phyloP scores from a whole-genome alignment of 2,113 vertebrate genomes.

The Strix uralensis region DNA sequence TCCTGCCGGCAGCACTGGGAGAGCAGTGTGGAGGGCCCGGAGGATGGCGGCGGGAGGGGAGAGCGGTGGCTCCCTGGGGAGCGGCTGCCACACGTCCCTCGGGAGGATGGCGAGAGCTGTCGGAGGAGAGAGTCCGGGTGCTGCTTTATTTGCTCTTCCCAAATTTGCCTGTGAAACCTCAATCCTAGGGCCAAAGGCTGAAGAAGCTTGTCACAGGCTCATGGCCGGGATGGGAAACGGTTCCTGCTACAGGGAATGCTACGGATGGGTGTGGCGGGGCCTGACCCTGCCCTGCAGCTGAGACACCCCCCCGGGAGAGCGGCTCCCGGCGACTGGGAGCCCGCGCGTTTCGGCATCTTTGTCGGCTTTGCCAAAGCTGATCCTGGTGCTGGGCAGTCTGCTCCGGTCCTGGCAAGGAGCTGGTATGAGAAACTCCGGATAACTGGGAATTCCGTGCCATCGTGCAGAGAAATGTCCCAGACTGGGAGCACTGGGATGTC shows the following conservation, averaged over 20 bases:
- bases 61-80: not conserved
- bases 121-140: fast-evolving
- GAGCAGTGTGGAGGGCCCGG: not conserved
- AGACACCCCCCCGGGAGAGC: not conserved
- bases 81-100: not conserved
- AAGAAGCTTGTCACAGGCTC: not conserved
- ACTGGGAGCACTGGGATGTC: not conserved
- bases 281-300: not conserved
- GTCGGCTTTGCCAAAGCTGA: fast-evolving
- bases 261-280: not conserved
- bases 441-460: not conserved
- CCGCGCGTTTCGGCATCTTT: fast-evolving
- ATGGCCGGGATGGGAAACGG: not conserved
- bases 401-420: not conserved
- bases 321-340: fast-evolving
- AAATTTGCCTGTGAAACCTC: not conserved
- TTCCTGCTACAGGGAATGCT: not conserved
- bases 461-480: fast-evolving
- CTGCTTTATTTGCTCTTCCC: not conserved
- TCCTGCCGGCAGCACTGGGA: not conserved
- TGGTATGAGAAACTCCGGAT: not conserved
- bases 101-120: not conserved
- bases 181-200: not conserved
- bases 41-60: not conserved
- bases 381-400: not conserved